Evolutionary conservation across 2,888 invertebrate genomes (phyloP).

Genomic region (Rutpela maculata): DNA sequence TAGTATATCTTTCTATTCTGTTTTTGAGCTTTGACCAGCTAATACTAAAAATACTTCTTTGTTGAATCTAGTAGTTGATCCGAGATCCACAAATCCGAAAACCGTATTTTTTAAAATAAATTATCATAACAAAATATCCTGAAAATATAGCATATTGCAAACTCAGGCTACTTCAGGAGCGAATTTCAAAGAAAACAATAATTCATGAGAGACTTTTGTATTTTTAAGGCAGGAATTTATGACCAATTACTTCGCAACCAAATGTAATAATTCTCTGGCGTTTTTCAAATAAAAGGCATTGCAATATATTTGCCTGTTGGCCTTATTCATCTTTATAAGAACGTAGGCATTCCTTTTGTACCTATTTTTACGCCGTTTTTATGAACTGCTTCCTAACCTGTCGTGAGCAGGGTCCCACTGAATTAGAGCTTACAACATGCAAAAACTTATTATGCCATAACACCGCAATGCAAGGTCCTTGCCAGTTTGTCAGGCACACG

Average conservation of each 20-base stretch:
- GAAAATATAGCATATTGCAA: not conserved
- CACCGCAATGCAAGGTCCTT: conserved; percentile 49
- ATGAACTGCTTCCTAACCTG: conserved; percentile 47
- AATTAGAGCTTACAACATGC: conserved; percentile 59
- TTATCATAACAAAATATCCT: not conserved
- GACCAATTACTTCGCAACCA: conserved; percentile 25
- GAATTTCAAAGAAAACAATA: conserved; percentile 5
- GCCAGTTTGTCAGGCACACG: conserved; percentile 43
- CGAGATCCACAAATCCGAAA: too few relatives aligned
- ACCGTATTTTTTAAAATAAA: not conserved
- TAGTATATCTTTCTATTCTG: too few relatives aligned
- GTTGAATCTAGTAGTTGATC: too few relatives aligned
- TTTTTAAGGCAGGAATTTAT: conserved; percentile 20
- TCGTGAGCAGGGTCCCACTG: conserved; percentile 55
- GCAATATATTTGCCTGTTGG: conserved; percentile 17
- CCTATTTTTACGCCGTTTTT: conserved; percentile 30
- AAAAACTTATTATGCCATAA: conserved; percentile 58
- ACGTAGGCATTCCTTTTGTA: conserved; percentile 19
- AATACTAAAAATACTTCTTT: too few relatives aligned
- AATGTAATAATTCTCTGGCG: conserved; percentile 30
- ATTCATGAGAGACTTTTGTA: not conserved
- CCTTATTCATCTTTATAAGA: conserved; percentile 27
- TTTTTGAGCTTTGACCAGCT: too few relatives aligned
- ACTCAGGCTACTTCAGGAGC: not conserved
- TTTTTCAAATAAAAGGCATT: conserved; percentile 18